phyloP scores from a whole-genome alignment of 2,113 vertebrate genomes.

The Tringa solitaria region DNA sequence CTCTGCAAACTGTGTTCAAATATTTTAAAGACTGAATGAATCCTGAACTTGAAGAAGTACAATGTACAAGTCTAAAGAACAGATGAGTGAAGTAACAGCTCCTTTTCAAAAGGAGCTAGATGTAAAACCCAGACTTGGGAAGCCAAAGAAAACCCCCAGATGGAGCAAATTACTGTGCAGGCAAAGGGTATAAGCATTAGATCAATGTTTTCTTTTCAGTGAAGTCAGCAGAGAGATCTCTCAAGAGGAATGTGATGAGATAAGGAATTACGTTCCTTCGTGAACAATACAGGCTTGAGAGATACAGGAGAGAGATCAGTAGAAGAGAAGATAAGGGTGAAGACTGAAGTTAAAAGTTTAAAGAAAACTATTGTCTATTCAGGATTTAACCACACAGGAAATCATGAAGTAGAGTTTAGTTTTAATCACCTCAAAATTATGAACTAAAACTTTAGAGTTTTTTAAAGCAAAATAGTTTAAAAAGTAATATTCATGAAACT shows the following conservation, averaged over 20 bases:
- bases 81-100: background rate
- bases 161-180: background rate
- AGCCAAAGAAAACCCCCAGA: background rate
- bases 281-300: background rate
- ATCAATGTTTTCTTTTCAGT: background rate
- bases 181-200: background rate
- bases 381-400: background rate
- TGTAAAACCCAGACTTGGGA: background rate
- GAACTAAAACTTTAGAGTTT: background rate
- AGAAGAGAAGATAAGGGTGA: background rate
- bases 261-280: slow-evolving; percentile 12
- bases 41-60: background rate
- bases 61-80: background rate
- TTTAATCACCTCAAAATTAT: background rate
- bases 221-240: background rate
- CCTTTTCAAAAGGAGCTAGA: background rate
- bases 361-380: background rate
- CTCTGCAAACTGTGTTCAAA: background rate
- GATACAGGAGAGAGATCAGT: background rate
- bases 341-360: background rate
- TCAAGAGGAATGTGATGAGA: background rate
- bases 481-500: background rate
- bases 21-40: background rate
- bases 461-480: background rate
- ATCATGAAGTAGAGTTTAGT: background rate